phyloP scores from a whole-genome alignment of 1,140 invertebrate species.

The Caerostris darwini region DNA sequence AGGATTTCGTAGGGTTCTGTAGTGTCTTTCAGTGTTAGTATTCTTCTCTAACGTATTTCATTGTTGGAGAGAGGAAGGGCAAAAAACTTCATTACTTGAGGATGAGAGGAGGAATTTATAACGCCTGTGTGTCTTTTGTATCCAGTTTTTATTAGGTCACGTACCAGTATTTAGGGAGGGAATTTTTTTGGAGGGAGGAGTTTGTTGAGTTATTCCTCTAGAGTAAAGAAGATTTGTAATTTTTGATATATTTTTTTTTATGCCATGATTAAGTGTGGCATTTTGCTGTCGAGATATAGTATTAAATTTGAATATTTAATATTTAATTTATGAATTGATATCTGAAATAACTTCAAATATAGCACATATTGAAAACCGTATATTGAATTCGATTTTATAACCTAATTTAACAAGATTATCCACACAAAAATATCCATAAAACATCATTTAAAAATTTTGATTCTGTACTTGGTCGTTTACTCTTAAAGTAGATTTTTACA shows the following conservation, averaged over 20 bases:
- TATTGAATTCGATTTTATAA: too few relatives aligned
- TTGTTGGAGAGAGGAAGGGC: not conserved
- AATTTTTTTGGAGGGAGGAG: not conserved
- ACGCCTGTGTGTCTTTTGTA: not conserved
- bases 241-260: not conserved
- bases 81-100: slow-evolving; percentile 3
- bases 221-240: not conserved
- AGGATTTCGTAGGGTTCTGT: not conserved
- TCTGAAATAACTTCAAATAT: too few relatives aligned
- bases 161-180: not conserved
- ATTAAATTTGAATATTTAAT: not conserved
- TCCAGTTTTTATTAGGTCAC: slow-evolving; percentile 18
- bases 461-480: too few relatives aligned
- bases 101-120: slow-evolving; percentile 37
- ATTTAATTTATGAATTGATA: not conserved
- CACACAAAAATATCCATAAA: not conserved
- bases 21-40: slow-evolving; percentile 2
- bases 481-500: too few relatives aligned
- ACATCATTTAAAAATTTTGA: too few relatives aligned
- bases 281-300: not conserved
- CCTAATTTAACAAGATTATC: too few relatives aligned
- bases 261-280: not conserved
- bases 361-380: not conserved
- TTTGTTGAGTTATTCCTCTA: not conserved
- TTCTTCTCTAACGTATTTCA: slow-evolving; percentile 4